Percentiles rank a stretch among this genome's conserved stretches.
phyloP scores from a whole-genome alignment of 2,888 invertebrate genomes.

The Chelonus formosanus region DNA sequence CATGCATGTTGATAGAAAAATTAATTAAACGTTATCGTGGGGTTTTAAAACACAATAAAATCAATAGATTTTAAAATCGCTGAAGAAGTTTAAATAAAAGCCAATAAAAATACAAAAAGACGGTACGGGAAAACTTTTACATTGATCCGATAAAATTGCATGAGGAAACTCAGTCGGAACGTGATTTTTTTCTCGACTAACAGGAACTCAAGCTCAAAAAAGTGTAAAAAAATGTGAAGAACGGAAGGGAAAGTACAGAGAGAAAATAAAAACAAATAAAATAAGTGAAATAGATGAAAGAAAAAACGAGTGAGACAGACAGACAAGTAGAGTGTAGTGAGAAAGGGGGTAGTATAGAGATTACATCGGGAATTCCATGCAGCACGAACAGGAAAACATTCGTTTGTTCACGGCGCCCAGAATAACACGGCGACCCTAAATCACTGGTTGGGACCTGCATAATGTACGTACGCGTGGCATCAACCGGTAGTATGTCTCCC shows the following conservation, averaged over 20 bases:
- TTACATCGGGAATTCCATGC: constrained; percentile 45
- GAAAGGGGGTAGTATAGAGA: constrained; percentile 23
- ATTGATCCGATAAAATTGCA: constrained; percentile 26
- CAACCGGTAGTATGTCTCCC: constrained; percentile 11
- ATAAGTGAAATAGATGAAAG: constrained; percentile 18
- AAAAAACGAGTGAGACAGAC: constrained; percentile 20
- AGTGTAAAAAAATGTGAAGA: constrained; percentile 14
- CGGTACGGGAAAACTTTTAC: constrained; percentile 8
- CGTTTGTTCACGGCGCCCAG: constrained; percentile 50
- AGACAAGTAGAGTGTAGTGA: constrained; percentile 1
- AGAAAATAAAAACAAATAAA: constrained; percentile 21
- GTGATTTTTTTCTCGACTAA: constrained; percentile 11
- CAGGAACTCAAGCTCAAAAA: constrained; percentile 20
- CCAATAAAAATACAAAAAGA: constrained; percentile 13
- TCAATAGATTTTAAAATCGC: constrained; percentile 11
- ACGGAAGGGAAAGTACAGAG: constrained; percentile 10
- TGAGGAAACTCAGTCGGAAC: constrained; percentile 6
- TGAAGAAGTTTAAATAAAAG: constrained; percentile 13
- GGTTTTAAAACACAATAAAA: background rate
- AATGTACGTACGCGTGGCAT: constrained; percentile 24
- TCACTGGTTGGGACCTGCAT: constrained; percentile 41
- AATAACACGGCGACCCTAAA: constrained; percentile 46
- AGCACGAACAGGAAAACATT: constrained; percentile 55
- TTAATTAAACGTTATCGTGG: no score
- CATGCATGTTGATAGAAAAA: no score